Evolutionary conservation across 1,140 invertebrate genomes (phyloP).

Genomic region (Euschistus heros): DNA sequence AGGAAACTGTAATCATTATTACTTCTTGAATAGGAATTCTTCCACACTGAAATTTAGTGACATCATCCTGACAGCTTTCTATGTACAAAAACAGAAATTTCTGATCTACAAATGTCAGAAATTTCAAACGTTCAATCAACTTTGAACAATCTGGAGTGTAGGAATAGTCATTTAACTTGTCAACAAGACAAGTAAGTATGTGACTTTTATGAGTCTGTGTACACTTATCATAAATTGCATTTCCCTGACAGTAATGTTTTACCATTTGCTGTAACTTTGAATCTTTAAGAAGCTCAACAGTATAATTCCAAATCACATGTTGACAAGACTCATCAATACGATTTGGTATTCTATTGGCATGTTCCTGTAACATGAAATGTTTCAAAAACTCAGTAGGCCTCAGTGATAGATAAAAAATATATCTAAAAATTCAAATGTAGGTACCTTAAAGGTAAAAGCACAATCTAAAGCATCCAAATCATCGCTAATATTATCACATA

Average conservation of each 20-base stretch:
- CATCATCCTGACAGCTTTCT: conserved; percentile 18
- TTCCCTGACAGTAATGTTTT: background rate
- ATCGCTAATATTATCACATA: conserved; percentile 2
- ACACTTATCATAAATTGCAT: conserved; percentile 4
- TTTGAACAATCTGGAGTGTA: background rate
- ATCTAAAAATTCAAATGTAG: background rate
- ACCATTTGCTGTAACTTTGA: background rate
- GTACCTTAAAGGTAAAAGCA: conserved; percentile 2
- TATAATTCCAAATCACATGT: conserved; percentile 14
- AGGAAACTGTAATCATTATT: background rate
- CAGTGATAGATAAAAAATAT: background rate
- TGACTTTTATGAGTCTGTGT: background rate
- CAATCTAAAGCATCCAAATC: conserved; percentile 19
- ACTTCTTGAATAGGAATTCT: background rate
- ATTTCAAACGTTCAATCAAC: conserved; percentile 5
- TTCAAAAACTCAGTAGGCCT: too few species aligned
- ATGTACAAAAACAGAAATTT: conserved; percentile 10
- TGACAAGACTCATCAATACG: background rate
- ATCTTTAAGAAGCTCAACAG: background rate
- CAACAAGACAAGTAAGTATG: background rate
- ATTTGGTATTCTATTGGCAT: background rate
- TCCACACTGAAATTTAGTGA: conserved; percentile 12
- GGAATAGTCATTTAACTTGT: background rate
- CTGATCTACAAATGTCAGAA: conserved; percentile 15
- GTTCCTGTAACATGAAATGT: background rate